Evolutionary conservation across 2,888 invertebrate species (phyloP), one percentile per base, ranked within the genome.

Genomic region (Epistrophella euchroma): DNA sequence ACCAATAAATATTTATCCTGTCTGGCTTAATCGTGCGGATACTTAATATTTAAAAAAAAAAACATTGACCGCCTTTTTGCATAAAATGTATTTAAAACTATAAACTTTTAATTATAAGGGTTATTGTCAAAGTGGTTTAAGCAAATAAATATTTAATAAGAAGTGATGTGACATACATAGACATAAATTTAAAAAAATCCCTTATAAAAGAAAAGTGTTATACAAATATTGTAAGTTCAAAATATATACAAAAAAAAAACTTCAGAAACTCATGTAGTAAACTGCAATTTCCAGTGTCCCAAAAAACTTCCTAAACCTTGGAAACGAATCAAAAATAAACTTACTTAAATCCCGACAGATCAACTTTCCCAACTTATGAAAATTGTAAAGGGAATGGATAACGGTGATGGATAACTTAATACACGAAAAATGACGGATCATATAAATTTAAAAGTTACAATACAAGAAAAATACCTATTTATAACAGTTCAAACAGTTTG

Each of bases 31-130:
- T 77, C 58, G 86, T 35, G 86, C 86, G 86, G 86, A 86, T 81
- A 81, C 68, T 68, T 58, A 13, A 80, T 19, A 62, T 70, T 50
- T 19, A 11, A 71, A 28, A 6, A 11, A 62, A 17, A 74, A 11
- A 62, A 17, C 70, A 58, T 86, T 71, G 86, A 86, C 86, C 86
- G 86, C 86, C 86, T 77, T 76, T 78, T 86, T 82, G 22, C n/a
- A 22, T 13, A 32, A 56, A 40, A 22, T 25, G 28, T 15, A 52
- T 25, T 7, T 15, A 15, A 28, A 52, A 50, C 22, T 7, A 5
- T 15, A 28, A 28, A n/a, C 50, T 25, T 52, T 50, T 10, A 22
- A n/a, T 7, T 22, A 56, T 56, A 56, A 35, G 56, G 32, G 17
- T 35, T 56, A 11, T 35, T 35, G 2, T 2, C 11, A 35, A 32